These are phyloP conservation scores for Menidia beryllina DNA, from an alignment of 2,113 vertebrate species.

Conservation along the genomic window DNA sequence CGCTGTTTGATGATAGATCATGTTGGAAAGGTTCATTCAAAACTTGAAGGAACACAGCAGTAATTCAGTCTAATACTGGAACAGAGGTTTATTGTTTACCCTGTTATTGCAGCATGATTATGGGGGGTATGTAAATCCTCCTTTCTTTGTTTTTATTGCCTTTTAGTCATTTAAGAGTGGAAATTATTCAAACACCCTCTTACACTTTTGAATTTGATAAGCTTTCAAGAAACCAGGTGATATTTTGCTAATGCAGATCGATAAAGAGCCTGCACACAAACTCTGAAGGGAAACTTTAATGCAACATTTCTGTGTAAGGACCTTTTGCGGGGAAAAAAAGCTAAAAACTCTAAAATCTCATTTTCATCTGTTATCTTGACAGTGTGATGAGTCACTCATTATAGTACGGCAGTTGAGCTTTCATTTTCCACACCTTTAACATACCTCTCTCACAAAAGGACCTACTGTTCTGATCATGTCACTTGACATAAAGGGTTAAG, in stretches of 20 bases:
- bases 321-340: background rate
- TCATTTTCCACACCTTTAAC: constrained; percentile 38
- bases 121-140: constrained; percentile 18
- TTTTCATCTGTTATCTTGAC: background rate
- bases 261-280: background rate
- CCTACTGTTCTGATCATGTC: constrained; percentile 13
- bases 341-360: background rate
- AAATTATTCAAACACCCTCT: background rate
- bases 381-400: background rate
- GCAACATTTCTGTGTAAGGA: background rate
- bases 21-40: no score
- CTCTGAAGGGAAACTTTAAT: background rate
- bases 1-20: no score
- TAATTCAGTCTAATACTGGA: background rate
- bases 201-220: constrained; percentile 12
- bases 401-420: constrained; percentile 25
- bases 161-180: constrained; percentile 8
- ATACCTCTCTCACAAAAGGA: constrained; percentile 7
- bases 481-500: constrained; percentile 22
- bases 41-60: background rate
- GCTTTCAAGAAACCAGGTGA: constrained; percentile 7
- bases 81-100: constrained; percentile 12
- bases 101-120: constrained; percentile 14
- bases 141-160: constrained; percentile 4
- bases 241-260: background rate